Evolutionary conservation across 2,113 vertebrate species (phyloP).

Genomic region (Psettodes erumei): DNA sequence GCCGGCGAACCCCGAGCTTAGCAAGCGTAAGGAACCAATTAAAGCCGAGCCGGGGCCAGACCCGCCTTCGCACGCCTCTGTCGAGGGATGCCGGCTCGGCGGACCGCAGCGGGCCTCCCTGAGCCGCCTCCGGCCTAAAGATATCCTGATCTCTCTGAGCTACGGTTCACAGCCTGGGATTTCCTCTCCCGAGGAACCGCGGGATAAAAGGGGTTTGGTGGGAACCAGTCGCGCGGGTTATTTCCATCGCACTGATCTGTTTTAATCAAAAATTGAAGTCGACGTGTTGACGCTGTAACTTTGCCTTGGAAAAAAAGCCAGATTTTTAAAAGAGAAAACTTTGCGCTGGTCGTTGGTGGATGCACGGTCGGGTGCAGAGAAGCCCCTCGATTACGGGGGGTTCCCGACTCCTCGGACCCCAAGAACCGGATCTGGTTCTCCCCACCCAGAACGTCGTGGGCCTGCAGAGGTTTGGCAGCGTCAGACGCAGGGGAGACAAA

Average conservation of each 20-base stretch:
- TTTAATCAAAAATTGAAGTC: background rate
- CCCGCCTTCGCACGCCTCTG: constrained; percentile 34
- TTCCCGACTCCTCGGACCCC: background rate
- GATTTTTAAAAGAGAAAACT: background rate
- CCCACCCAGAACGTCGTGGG: constrained; percentile 17
- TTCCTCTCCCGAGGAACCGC: constrained; percentile 47
- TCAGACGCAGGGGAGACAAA: constrained; percentile 49
- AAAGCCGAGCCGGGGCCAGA: constrained; percentile 43
- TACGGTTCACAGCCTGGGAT: constrained; percentile 51
- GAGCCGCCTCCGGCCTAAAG: constrained; percentile 47
- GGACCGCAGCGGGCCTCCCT: constrained; percentile 20
- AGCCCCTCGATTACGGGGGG: background rate
- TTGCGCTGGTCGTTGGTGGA: background rate
- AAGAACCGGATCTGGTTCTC: too few relatives aligned
- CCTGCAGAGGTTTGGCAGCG: constrained; percentile 5
- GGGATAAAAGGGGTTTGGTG: constrained; percentile 52
- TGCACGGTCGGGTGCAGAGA: background rate
- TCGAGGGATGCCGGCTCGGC: constrained; percentile 39
- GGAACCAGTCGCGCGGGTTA: background rate
- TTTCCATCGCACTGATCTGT: background rate
- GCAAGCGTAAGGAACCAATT: constrained; percentile 55
- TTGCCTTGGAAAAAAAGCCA: background rate
- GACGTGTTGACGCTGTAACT: background rate
- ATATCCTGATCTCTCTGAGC: constrained; percentile 54
- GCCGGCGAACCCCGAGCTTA: constrained; percentile 31